Percentiles rank a stretch among this genome's conserved stretches.
Evolutionary conservation across 2,113 vertebrate species (phyloP).

Genomic region (Anguilla japonica): DNA sequence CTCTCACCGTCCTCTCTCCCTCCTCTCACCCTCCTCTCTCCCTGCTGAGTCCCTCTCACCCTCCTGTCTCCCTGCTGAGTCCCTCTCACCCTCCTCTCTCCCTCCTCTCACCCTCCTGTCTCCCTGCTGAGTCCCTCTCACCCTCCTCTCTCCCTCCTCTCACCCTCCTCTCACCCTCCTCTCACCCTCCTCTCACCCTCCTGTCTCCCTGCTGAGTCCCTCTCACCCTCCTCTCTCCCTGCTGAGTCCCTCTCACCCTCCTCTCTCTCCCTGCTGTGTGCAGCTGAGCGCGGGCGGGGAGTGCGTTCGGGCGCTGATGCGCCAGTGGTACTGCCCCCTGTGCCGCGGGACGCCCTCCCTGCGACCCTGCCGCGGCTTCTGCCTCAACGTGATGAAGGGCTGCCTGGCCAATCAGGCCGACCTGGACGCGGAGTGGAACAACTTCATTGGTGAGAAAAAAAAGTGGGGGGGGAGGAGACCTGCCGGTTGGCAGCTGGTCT

Average conservation of each 20-base stretch:
- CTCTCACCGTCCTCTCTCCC: not conserved
- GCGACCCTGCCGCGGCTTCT: slow-evolving; percentile 79
- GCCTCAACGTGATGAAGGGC: slow-evolving; percentile 86
- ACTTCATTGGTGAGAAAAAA: slow-evolving; percentile 79
- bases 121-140: not conserved
- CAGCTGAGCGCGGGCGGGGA: slow-evolving; percentile 73
- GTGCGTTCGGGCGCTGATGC: slow-evolving; percentile 80
- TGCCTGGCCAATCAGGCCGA: slow-evolving; percentile 80
- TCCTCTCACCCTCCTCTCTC: not conserved
- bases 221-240: slow-evolving; percentile 24
- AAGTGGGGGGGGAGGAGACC: too few species aligned
- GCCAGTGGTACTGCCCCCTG: slow-evolving; percentile 83
- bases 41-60: not conserved
- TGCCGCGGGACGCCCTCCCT: slow-evolving; percentile 76
- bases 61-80: not conserved
- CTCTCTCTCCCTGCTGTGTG: slow-evolving; percentile 6
- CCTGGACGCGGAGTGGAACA: slow-evolving; percentile 81
- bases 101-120: not conserved
- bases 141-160: too few species aligned
- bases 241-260: slow-evolving; percentile 24
- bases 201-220: too few species aligned
- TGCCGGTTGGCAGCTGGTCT: not conserved
- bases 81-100: not conserved
- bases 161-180: slow-evolving; percentile 23
- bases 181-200: not conserved